Evolutionary conservation across 2,888 invertebrate species (phyloP).

Genomic region (Macaria notata): DNA sequence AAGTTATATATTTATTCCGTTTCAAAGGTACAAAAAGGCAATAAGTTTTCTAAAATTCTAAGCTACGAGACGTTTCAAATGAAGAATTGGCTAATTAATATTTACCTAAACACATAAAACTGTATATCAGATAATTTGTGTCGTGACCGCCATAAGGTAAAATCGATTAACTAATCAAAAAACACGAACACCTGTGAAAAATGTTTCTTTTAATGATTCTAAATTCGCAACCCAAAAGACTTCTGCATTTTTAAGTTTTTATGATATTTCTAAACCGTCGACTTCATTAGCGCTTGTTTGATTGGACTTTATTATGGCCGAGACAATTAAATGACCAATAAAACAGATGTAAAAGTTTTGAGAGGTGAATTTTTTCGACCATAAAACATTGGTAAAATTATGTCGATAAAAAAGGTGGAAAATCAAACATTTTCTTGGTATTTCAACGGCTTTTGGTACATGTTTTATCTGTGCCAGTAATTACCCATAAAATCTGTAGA

Average conservation of each 20-base stretch:
- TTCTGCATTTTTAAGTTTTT: background rate
- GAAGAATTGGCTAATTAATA: too few relatives aligned
- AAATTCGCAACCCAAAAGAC: background rate
- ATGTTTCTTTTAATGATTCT: background rate
- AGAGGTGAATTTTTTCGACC: conserved; percentile 9
- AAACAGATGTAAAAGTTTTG: conserved; percentile 12
- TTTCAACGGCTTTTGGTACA: conserved; percentile 23
- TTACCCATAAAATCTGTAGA: conserved; percentile 53
- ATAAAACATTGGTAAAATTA: background rate
- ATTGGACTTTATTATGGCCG: conserved; percentile 7
- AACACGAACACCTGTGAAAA: conserved; percentile 8
- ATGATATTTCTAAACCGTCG: background rate
- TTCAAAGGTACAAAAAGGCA: too few relatives aligned
- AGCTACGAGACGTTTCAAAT: too few relatives aligned
- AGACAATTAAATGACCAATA: conserved; percentile 12
- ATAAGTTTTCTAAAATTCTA: too few relatives aligned
- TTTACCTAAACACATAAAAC: too few relatives aligned
- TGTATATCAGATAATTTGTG: background rate
- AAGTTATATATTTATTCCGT: too few relatives aligned
- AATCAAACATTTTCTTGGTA: conserved; percentile 13
- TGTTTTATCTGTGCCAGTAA: conserved; percentile 45
- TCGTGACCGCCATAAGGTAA: conserved; percentile 3
- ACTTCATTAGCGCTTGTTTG: conserved; percentile 19
- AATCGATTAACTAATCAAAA: conserved; percentile 1
- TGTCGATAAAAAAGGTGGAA: too few relatives aligned